Percentiles rank a stretch among this genome's conserved stretches.
Evolutionary conservation across 2,888 invertebrate species (phyloP).

Genomic region (Micoletzkya japonica): DNA sequence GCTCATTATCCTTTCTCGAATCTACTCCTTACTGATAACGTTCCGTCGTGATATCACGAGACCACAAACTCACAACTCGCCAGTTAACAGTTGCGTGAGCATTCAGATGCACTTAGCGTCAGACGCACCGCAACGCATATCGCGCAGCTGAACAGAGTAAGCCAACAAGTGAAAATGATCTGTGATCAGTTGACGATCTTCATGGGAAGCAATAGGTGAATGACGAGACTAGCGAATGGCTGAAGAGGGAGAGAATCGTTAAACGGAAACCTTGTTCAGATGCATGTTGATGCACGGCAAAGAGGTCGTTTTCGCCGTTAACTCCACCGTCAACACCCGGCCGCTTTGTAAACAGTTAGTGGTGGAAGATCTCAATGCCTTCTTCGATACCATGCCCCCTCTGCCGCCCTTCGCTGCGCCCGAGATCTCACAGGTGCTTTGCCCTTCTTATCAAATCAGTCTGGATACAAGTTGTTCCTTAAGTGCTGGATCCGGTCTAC

Average conservation of each 20-base stretch:
- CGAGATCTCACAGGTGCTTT: constrained; percentile 11
- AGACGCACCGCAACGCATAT: not conserved
- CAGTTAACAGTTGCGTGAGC: too few relatives aligned
- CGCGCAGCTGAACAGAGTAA: not conserved
- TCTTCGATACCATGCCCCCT: constrained; percentile 9
- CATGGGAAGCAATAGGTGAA: constrained; percentile 25
- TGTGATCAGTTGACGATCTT: constrained; percentile 26
- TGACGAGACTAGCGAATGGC: not conserved
- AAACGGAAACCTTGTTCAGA: not conserved
- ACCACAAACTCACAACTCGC: too few relatives aligned
- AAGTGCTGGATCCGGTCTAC: constrained; percentile 21
- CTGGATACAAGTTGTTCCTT: not conserved
- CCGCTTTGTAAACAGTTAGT: constrained; percentile 5
- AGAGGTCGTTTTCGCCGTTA: constrained; percentile 8
- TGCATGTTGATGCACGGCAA: constrained; percentile 22
- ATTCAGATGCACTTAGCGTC: too few relatives aligned
- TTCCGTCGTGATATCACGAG: too few relatives aligned
- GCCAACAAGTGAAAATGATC: constrained; percentile 1
- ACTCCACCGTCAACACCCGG: not conserved
- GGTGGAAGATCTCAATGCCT: constrained; percentile 14
- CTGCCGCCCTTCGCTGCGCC: not conserved
- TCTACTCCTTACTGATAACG: too few relatives aligned
- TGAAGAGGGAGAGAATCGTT: not conserved
- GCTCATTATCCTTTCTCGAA: too few relatives aligned
- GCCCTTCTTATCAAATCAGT: not conserved